A percentile compares a stretch with the other conserved stretches of the same genome.
Conservation (phyloP, 2,797 vertebrate genomes). For the Tenualosa ilisha region DNA sequence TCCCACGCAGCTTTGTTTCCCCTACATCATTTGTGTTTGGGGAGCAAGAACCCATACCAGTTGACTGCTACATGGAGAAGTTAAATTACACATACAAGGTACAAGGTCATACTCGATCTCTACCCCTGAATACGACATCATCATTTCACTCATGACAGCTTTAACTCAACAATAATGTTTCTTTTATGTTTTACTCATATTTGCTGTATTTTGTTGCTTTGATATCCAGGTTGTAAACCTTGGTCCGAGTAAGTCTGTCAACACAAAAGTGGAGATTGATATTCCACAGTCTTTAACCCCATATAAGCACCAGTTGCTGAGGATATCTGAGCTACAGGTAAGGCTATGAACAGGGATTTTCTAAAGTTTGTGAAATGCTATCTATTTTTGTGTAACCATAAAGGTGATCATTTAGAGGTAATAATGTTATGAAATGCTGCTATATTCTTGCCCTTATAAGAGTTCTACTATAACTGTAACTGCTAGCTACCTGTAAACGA, state of each 20-base stretch:
- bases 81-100: conserved; percentile 93
- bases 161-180: background rate
- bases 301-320: conserved; percentile 76
- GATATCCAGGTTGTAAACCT: conserved; percentile 83
- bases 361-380: background rate
- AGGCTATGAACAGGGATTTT: background rate
- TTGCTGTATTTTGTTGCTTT: conserved; percentile 33
- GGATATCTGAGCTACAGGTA: conserved; percentile 84
- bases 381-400: background rate
- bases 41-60: conserved; percentile 67
- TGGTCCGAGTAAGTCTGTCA: conserved; percentile 83
- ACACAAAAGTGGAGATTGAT: conserved; percentile 78
- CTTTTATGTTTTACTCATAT: background rate
- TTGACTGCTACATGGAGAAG: conserved; percentile 80
- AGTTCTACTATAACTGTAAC: background rate
- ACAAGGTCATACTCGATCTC: conserved; percentile 44
- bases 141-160: background rate
- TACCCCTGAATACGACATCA: background rate
- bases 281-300: conserved; percentile 85
- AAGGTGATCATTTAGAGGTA: background rate
- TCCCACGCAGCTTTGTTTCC: conserved; percentile 72
- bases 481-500: background rate
- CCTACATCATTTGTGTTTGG: conserved; percentile 86
- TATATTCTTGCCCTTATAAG: background rate
- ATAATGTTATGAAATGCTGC: background rate